Percentiles rank a stretch among this genome's conserved stretches.
phyloP scores from a whole-genome alignment of 2,888 invertebrate genomes.

The Cancer borealis region DNA sequence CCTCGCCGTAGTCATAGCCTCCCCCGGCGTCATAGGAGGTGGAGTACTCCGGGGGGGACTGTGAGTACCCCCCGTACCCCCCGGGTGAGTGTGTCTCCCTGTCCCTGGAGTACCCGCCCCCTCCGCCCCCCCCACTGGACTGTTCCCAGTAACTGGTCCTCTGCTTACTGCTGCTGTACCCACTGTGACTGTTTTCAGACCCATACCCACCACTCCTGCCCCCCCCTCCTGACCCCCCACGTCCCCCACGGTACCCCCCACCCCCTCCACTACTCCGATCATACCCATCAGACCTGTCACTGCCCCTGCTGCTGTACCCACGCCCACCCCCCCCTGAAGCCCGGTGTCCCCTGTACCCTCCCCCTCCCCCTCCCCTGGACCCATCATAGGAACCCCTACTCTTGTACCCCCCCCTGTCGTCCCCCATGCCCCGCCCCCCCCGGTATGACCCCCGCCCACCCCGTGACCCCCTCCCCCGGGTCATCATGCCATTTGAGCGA shows the following conservation, averaged over 20 bases:
- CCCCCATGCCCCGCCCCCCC: slow-evolving; percentile 31
- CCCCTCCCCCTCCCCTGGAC: neutral
- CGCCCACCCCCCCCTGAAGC: neutral
- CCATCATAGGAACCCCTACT: neutral
- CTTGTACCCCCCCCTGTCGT: slow-evolving; percentile 33
- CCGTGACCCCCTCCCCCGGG: slow-evolving; percentile 27
- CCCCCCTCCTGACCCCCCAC: neutral
- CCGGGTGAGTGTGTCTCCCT: neutral
- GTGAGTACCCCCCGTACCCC: neutral
- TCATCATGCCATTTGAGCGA: slow-evolving; percentile 58
- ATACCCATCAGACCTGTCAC: neutral
- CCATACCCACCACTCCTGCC: neutral
- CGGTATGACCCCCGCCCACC: slow-evolving; percentile 36
- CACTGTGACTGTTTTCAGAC: neutral
- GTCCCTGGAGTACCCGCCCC: neutral
- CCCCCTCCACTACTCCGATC: neutral
- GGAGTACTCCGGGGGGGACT: neutral
- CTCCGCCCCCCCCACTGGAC: neutral
- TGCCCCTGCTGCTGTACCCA: neutral
- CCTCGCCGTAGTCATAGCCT: neutral
- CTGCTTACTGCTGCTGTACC: neutral
- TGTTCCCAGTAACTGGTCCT: neutral
- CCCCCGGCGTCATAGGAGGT: neutral
- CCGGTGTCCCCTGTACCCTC: neutral
- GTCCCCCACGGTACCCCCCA: neutral